Conservation (phyloP, 2,888 invertebrate genomes). For the Oscheius sp. region DNA sequence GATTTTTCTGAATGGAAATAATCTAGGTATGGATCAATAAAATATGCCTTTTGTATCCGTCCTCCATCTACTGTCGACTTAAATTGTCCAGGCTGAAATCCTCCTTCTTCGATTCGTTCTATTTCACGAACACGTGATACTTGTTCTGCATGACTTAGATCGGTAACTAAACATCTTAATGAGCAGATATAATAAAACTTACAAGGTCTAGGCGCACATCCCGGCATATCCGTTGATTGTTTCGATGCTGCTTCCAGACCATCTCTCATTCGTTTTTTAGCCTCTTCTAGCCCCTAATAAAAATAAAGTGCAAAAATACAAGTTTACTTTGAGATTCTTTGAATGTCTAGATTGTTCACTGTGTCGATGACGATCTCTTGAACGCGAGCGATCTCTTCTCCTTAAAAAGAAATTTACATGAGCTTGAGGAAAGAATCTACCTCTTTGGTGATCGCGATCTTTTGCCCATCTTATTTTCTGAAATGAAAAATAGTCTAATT, state of each 20-base stretch:
- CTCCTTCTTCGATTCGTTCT: conserved; percentile 26
- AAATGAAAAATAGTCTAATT: background rate
- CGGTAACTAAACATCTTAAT: background rate
- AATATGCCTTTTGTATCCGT: background rate
- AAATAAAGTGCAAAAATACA: background rate
- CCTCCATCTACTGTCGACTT: conserved; percentile 7
- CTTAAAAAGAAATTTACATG: background rate
- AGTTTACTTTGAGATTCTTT: background rate
- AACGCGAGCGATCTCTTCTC: background rate
- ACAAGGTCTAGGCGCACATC: conserved; percentile 7
- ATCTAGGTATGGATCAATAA: background rate
- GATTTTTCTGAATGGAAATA: conserved; percentile 8
- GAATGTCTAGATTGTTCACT: background rate
- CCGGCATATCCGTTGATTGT: background rate
- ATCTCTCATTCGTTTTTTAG: conserved; percentile 22
- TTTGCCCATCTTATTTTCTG: background rate
- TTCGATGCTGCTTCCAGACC: conserved; percentile 8
- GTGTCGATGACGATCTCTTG: background rate
- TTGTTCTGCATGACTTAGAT: conserved; percentile 9
- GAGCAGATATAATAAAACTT: background rate
- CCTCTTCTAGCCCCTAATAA: conserved; percentile 13
- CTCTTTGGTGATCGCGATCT: background rate
- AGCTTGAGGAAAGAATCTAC: background rate
- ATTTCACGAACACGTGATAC: conserved; percentile 18
- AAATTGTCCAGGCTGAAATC: conserved; percentile 20